phyloP scores from a whole-genome alignment of 2,888 invertebrate genomes.

The Scaeva pyrastri region DNA sequence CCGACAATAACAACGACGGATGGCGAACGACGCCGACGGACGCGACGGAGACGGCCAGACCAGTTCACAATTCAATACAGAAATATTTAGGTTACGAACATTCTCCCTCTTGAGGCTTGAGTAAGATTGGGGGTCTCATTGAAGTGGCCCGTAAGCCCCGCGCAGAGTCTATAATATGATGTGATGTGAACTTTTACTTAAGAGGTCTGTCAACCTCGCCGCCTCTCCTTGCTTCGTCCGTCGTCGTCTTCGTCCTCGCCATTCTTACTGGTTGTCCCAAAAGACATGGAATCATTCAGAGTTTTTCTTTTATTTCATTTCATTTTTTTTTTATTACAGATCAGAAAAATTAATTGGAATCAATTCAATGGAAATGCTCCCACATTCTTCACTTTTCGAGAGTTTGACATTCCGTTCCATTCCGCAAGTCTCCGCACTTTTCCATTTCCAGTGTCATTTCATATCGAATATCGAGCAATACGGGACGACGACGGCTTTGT shows the following conservation, averaged over 20 bases:
- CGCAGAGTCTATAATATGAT: background rate
- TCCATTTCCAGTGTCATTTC: background rate
- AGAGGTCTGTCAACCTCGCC: conserved; percentile 39
- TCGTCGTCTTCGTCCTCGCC: background rate
- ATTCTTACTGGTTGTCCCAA: conserved; percentile 16
- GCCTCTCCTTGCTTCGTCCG: background rate
- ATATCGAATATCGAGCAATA: conserved; percentile 36
- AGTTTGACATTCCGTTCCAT: conserved; percentile 65
- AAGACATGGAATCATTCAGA: conserved; percentile 30
- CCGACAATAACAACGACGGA: too few species aligned
- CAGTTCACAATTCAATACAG: conserved; percentile 51
- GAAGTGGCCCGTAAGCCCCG: conserved; percentile 39
- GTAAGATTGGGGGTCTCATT: conserved; percentile 27
- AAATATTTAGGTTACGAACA: conserved; percentile 73
- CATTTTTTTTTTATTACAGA: conserved; percentile 41
- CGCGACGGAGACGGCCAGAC: conserved; percentile 22
- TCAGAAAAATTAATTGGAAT: conserved; percentile 73
- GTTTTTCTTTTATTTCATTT: background rate
- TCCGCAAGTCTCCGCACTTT: conserved; percentile 2
- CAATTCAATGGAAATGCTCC: conserved; percentile 69
- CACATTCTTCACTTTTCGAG: conserved; percentile 65
- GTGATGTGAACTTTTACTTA: conserved; percentile 67
- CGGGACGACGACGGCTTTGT: conserved; percentile 33
- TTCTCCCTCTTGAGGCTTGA: conserved; percentile 35
- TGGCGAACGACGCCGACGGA: too few species aligned